Base-by-base conservation (phyloP, 2,888 invertebrate genomes). In the Eugnorisma glareosa region DNA sequence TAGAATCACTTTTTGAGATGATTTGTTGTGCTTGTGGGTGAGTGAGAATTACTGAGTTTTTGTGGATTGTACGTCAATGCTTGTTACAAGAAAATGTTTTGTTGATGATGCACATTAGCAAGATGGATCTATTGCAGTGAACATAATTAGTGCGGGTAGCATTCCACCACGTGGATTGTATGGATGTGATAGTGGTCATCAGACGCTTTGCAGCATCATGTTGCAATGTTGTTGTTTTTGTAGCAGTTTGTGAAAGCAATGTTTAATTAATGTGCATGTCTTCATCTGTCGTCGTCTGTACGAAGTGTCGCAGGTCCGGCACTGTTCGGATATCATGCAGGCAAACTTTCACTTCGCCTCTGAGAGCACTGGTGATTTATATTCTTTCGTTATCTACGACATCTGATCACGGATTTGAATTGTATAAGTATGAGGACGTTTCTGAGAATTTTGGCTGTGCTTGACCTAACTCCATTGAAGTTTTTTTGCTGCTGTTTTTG, bases 291-390 rank as follows among this genome's bases (percentile, higher is more conserved):
- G 87, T 81, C 88, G 86, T 81, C 89, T 88, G 87, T 87, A 86
- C 89, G 86, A 91, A 91, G 89, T 93, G 93, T 94, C 93, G 92
- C 93, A 90, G 90, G 89, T 92, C 91, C 92, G 92, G 90, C 90
- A 89, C 83, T 88, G 88, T 82, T 89, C 88, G 86, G 90, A 90
- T 93, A 92, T 92, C 90, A 91, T 88, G n/a, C n/a, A n/a, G 88
- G 87, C 90, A 78, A 89, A 96, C 96, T 96, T 96, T 96, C 96
- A 94, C 96, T 95, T 90, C 84, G 88, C 84, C 89, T 90, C 89
- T 76, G 90, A 91, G 91, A 92, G 89, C 90, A 90, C 90, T 81
- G 90, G 90, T 93, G 92, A 93, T 94, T 94, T 93, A 92, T 93
- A 93, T 93, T 93, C 91, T 91, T 90, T 91, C 89, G 91, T 92